Evolutionary conservation across 2,113 vertebrate species (phyloP), one percentile per base, ranked within the genome.

Genomic region (Amazona vittata): DNA sequence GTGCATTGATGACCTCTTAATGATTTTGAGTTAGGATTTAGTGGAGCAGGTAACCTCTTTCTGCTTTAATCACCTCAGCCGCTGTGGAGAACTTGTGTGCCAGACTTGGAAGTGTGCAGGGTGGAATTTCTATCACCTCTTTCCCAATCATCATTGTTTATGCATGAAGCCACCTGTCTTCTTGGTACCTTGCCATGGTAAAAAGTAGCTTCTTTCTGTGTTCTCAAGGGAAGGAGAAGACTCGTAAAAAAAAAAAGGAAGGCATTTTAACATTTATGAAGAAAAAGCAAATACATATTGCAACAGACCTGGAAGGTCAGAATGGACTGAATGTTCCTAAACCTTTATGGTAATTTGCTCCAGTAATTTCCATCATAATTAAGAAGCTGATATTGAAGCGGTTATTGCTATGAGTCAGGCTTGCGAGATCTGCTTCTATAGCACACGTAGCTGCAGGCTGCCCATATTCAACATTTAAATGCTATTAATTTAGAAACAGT

Each of bases 321-420:
- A 94, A 93, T 85, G 96, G 91, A 97, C 96, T 96, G 93, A 96
- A 97, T 96, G 94, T 97, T 97, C 96, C 91, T 94, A 96, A 96
- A 88, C 43, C 86, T 97, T 96, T 96, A 96, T 96, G 94, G 90
- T 91, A 88, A 96, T 96, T 97, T 95, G 83, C 94, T 93, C 29
- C 94, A 97, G 89, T 94, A 86, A 96, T 95, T 95, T 97, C 95
- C 88, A 91, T 92, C 70, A 86, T 89, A 95, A 96, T 96, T 96
- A 97, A 92, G 89, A 91, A 94, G 84, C 85, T 93, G 94, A 96
- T 95, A 92, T 70, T 1, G 0, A 94, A 94, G 74, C 78, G 33
- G 3, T 96, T 96, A 95, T 79, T 96, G 81, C 89, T 85, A 2
- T 96, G 94, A 96, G 92, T 94, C 91, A 91, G 93, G 69, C 91